Conservation (phyloP, 30 jellyfish, hydroid and myxozoan genomes). For the Aurelia aurita region DNA sequence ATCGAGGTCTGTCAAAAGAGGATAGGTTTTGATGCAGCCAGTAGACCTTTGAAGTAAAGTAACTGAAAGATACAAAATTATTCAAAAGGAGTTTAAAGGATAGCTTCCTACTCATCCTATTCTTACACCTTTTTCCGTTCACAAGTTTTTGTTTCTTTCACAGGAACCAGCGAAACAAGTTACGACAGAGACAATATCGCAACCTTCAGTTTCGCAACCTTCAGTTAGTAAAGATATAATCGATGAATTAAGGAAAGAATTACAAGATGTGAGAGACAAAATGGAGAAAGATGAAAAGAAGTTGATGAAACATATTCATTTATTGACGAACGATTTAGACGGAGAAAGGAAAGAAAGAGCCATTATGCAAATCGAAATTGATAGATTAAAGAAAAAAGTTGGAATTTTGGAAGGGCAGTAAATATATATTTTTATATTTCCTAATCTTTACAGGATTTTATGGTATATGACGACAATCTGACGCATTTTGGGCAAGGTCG, state of each 20-base stretch:
- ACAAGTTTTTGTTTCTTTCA: neutral
- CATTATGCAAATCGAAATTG: constrained; percentile 83
- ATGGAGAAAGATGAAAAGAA: constrained; percentile 85
- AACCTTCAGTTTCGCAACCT: neutral
- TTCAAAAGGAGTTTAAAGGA: no score
- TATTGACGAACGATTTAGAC: constrained; percentile 89
- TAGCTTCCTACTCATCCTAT: no score
- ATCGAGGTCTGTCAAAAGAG: no score
- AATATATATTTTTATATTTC: neutral
- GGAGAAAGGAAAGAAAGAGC: constrained; percentile 73
- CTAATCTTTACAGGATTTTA: no score
- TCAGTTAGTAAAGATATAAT: constrained; percentile 34
- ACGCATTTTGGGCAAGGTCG: no score
- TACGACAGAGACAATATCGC: neutral
- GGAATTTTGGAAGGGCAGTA: constrained; percentile 57
- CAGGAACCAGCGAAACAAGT: constrained; percentile 20
- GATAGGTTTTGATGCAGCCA: no score
- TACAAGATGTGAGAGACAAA: constrained; percentile 28
- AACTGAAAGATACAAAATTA: no score
- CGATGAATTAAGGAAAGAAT: constrained; percentile 48
- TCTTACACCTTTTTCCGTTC: no score
- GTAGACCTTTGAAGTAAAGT: no score
- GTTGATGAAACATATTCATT: constrained; percentile 61
- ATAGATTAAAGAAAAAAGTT: constrained; percentile 81
- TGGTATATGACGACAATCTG: no score